phyloP scores from a whole-genome alignment of 2,888 invertebrate species.

The Zygaena filipendulae region DNA sequence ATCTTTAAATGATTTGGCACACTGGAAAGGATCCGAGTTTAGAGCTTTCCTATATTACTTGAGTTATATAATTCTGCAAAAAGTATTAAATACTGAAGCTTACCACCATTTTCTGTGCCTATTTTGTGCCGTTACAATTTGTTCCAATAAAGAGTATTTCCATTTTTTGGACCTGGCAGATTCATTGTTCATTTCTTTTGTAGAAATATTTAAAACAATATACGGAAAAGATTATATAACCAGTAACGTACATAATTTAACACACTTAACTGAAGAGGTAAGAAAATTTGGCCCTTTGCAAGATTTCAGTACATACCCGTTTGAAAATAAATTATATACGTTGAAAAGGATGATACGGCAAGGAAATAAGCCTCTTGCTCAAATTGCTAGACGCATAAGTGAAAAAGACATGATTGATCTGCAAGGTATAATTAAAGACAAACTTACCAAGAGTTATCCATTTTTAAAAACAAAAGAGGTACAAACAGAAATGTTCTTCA shows the following conservation, averaged over 20 bases:
- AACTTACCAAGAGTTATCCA: background rate
- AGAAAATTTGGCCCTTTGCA: constrained; percentile 12
- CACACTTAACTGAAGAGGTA: constrained; percentile 15
- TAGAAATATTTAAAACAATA: constrained; percentile 6
- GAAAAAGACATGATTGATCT: background rate
- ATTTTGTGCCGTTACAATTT: constrained; percentile 3
- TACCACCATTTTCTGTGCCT: constrained; percentile 6
- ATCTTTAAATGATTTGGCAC: constrained; percentile 1
- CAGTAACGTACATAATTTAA: constrained; percentile 18
- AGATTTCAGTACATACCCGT: constrained; percentile 13
- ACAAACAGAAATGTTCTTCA: constrained; percentile 3
- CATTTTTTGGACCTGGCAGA: constrained; percentile 3
- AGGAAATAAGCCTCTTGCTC: constrained; percentile 13
- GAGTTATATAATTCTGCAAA: constrained; percentile 9
- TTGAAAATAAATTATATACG: constrained; percentile 12
- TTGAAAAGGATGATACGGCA: constrained; percentile 12
- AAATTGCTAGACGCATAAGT: constrained; percentile 9
- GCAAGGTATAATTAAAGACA: background rate
- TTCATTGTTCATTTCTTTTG: constrained; percentile 6
- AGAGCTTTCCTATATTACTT: constrained; percentile 15
- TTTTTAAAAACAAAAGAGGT: constrained; percentile 1
- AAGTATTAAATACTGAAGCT: constrained; percentile 3
- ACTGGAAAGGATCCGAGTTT: constrained; percentile 17
- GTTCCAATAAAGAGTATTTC: background rate
- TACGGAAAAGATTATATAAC: constrained; percentile 15